These are phyloP conservation scores for Brotula barbata DNA, from an alignment of 2,797 vertebrate genomes.

Conservation along the genomic window DNA sequence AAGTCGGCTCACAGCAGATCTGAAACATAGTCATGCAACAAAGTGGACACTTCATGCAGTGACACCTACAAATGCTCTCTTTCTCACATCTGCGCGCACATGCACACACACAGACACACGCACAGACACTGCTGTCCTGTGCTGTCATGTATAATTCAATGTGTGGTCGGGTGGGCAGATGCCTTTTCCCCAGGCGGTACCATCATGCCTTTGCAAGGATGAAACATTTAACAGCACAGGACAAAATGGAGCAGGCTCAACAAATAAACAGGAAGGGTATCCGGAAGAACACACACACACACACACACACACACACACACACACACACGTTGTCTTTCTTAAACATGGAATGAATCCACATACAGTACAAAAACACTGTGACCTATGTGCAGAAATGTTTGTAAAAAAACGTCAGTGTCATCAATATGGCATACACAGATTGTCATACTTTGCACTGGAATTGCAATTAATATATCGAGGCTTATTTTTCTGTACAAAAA, in stretches of 20 bases:
- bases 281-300: conserved; percentile 43
- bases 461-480: not conserved
- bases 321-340: conserved; percentile 14
- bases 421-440: not conserved
- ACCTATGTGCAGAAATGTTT: not conserved
- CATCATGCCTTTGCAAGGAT: conserved; percentile 74
- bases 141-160: conserved; percentile 81
- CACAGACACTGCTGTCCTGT: conserved; percentile 55
- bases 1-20: conserved; percentile 44
- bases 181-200: conserved; percentile 74
- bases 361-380: not conserved
- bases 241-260: conserved; percentile 80
- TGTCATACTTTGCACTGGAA: not conserved
- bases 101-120: conserved; percentile 43
- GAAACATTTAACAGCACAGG: conserved; percentile 83
- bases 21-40: conserved; percentile 57
- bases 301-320: conserved; percentile 25
- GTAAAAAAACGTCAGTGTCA: not conserved
- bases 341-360: conserved; percentile 7
- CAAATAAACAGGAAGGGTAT: conserved; percentile 75
- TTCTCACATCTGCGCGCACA: conserved; percentile 20
- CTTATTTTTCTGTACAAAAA: not conserved
- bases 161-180: conserved; percentile 74
- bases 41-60: conserved; percentile 67
- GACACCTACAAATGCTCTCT: conserved; percentile 67